Conservation (phyloP, 1,140 invertebrate genomes). For the Solen grandis region DNA sequence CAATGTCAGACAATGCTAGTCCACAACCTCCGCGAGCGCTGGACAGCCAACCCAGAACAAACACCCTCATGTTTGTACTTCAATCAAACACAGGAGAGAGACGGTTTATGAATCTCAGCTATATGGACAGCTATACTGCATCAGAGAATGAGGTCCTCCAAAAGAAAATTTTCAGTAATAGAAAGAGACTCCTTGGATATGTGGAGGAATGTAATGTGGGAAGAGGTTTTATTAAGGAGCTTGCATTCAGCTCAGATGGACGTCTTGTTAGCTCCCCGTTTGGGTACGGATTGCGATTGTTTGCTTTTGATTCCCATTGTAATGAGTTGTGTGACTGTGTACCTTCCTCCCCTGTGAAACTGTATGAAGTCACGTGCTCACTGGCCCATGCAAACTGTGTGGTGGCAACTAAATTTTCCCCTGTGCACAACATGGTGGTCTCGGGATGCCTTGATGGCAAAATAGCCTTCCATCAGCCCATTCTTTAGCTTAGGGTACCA, state of each 20-base stretch:
- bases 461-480: conserved; percentile 94
- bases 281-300: conserved; percentile 90
- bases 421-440: conserved; percentile 90
- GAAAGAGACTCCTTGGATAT: conserved; percentile 88
- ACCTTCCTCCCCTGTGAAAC: conserved; percentile 80
- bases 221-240: conserved; percentile 89
- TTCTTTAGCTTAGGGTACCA: no score
- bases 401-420: conserved; percentile 95
- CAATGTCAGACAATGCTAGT: no score
- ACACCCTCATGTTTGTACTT: conserved; percentile 44
- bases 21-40: no score
- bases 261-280: conserved; percentile 94
- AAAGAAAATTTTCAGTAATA: conserved; percentile 45
- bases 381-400: conserved; percentile 91
- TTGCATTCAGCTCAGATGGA: conserved; percentile 94
- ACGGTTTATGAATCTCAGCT: conserved; percentile 45
- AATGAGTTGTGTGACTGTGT: conserved; percentile 89
- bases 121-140: conserved; percentile 46
- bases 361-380: conserved; percentile 86
- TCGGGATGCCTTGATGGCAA: conserved; percentile 93
- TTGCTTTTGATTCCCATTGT: conserved; percentile 90
- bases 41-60: conserved; percentile 19
- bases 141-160: conserved; percentile 24
- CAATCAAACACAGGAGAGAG: conserved; percentile 41
- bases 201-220: conserved; percentile 93